A percentile compares a stretch with the other conserved stretches of the same genome.
Conservation (phyloP, 1,140 invertebrate genomes). For the Eriosoma lanigerum region DNA sequence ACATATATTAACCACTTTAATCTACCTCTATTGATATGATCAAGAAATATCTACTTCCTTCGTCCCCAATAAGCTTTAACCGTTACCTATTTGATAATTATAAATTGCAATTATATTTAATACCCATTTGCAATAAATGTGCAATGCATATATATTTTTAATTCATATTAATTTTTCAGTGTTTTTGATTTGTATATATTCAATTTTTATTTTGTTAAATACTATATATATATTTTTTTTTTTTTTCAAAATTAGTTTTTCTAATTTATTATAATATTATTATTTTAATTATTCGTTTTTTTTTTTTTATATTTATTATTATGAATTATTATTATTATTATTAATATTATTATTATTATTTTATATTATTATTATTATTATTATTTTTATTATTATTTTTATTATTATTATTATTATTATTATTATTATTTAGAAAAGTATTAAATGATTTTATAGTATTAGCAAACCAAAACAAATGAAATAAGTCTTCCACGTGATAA, state of each 20-base stretch:
- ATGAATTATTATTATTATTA: background rate
- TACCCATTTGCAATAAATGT: conserved; percentile 46
- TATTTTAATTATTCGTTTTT: conserved; percentile 31
- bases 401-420: conserved; percentile 22
- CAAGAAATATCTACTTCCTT: conserved; percentile 25
- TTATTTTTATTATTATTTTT: conserved; percentile 2
- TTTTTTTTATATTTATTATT: conserved; percentile 17
- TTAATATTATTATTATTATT: background rate
- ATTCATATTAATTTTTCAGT: conserved; percentile 42
- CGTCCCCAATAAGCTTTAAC: conserved; percentile 32
- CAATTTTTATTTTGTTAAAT: conserved; percentile 41
- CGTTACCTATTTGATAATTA: conserved; percentile 48
- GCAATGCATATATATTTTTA: conserved; percentile 49
- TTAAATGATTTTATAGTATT: conserved; percentile 49
- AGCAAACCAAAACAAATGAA: conserved; percentile 42
- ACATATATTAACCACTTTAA: conserved; percentile 25
- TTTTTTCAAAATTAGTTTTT: conserved; percentile 12
- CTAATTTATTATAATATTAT: conserved; percentile 13
- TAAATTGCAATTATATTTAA: conserved; percentile 43
- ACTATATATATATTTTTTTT: conserved; percentile 33
- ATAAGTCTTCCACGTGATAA: conserved; percentile 48
- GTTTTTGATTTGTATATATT: conserved; percentile 45
- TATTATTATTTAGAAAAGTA: conserved; percentile 26
- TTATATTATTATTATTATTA: conserved; percentile 2
- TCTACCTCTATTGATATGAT: conserved; percentile 49